Percentiles rank a stretch among this genome's conserved stretches.
These are phyloP conservation scores for Muricea muricata DNA, from an alignment of 92 coral and sea anemone species.

Conservation along the genomic window DNA sequence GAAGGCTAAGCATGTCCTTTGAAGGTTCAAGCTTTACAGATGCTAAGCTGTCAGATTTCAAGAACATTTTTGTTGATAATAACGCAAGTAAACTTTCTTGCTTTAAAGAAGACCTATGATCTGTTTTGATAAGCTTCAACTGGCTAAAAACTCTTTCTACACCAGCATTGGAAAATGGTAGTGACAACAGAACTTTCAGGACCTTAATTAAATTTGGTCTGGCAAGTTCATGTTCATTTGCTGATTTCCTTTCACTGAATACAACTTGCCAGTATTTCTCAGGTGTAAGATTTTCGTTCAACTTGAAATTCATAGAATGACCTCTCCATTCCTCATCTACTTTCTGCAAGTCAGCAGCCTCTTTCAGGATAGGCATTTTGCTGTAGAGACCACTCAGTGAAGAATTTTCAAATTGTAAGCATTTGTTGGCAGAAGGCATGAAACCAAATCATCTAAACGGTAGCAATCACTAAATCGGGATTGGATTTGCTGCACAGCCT, in stretches of 20 bases:
- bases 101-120: constrained; percentile 15
- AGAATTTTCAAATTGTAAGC: not conserved
- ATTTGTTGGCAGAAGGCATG: not conserved
- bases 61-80: constrained; percentile 13
- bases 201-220: constrained; percentile 2
- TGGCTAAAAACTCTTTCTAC: constrained; percentile 16
- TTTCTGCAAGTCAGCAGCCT: not conserved
- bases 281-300: not conserved
- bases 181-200: constrained; percentile 12
- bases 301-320: not conserved
- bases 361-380: not conserved
- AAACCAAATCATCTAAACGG: not conserved
- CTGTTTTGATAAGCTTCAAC: constrained; percentile 4
- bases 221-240: constrained; percentile 11
- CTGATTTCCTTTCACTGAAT: not conserved
- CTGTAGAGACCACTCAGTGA: not conserved
- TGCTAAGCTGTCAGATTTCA: not conserved
- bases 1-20: constrained; percentile 8
- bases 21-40: constrained; percentile 20
- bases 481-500: constrained; percentile 26
- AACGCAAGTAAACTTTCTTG: constrained; percentile 18
- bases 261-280: constrained; percentile 8
- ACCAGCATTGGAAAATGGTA: constrained; percentile 5
- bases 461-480: constrained; percentile 12
- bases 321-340: constrained; percentile 16